These are phyloP conservation scores for Cepphus grylle DNA, from an alignment of 2,113 vertebrate genomes.

Conservation along the genomic window DNA sequence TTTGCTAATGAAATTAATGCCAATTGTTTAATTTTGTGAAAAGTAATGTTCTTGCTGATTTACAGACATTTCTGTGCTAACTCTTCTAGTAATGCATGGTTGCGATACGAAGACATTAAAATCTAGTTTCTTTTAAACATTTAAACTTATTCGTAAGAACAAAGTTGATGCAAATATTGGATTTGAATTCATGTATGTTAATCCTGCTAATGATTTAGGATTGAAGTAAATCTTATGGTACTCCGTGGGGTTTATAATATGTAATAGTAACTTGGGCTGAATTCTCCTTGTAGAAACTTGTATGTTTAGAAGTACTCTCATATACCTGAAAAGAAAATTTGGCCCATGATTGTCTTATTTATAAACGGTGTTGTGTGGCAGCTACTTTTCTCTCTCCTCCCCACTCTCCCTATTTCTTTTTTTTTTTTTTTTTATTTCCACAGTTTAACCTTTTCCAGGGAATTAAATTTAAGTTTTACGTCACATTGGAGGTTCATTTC, in stretches of 20 bases:
- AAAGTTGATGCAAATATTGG: conserved; percentile 23
- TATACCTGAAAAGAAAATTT: not conserved
- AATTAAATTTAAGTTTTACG: not conserved
- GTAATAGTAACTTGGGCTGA: not conserved
- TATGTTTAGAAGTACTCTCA: not conserved
- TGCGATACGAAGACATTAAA: not conserved
- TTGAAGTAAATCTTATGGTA: not conserved
- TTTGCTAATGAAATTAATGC: not conserved
- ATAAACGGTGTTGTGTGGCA: not conserved
- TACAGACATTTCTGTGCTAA: not conserved
- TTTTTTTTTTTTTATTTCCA: not conserved
- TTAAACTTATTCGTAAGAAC: not conserved
- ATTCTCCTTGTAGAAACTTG: not conserved
- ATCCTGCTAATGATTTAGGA: not conserved
- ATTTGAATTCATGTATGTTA: conserved; percentile 15
- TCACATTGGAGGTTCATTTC: not conserved
- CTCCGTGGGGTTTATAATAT: not conserved
- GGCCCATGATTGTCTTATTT: not conserved
- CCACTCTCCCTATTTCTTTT: not conserved
- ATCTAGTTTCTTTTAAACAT: conserved; percentile 1
- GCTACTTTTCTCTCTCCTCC: not conserved
- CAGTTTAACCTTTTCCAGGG: not conserved
- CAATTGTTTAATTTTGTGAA: not conserved
- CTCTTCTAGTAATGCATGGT: not conserved
- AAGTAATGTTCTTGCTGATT: not conserved